phyloP scores from a whole-genome alignment of 2,113 vertebrate species.

The Eurypyga helias region DNA sequence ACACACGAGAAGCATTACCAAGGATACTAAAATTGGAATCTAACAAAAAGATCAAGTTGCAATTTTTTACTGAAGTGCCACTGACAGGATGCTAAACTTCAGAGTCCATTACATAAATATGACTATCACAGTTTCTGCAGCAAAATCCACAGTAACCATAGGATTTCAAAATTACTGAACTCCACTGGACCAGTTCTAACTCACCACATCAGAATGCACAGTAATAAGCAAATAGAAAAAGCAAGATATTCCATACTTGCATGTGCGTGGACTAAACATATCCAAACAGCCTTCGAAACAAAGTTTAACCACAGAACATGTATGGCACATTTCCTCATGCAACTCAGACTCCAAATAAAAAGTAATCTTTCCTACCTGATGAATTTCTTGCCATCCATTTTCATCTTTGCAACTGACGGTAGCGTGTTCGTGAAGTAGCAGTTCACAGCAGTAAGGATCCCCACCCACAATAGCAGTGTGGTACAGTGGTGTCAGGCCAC shows the following conservation, averaged over 20 bases:
- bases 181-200: not conserved
- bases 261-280: not conserved
- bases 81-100: not conserved
- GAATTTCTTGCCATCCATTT: slow-evolving; percentile 96
- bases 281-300: not conserved
- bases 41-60: not conserved
- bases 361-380: slow-evolving; percentile 82
- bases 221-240: not conserved
- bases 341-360: not conserved
- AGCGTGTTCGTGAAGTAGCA: slow-evolving; percentile 87
- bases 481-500: slow-evolving; percentile 90
- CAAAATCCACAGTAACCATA: not conserved
- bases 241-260: not conserved
- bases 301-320: accelerated
- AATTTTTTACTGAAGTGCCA: not conserved
- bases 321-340: not conserved
- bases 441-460: slow-evolving; percentile 92
- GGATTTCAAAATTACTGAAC: not conserved
- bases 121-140: not conserved
- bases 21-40: not conserved
- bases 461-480: slow-evolving; percentile 92
- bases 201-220: not conserved
- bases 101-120: not conserved
- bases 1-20: not conserved
- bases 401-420: slow-evolving; percentile 89